Conservation (phyloP, 2,888 invertebrate species). For the Incurvaria masculella region DNA sequence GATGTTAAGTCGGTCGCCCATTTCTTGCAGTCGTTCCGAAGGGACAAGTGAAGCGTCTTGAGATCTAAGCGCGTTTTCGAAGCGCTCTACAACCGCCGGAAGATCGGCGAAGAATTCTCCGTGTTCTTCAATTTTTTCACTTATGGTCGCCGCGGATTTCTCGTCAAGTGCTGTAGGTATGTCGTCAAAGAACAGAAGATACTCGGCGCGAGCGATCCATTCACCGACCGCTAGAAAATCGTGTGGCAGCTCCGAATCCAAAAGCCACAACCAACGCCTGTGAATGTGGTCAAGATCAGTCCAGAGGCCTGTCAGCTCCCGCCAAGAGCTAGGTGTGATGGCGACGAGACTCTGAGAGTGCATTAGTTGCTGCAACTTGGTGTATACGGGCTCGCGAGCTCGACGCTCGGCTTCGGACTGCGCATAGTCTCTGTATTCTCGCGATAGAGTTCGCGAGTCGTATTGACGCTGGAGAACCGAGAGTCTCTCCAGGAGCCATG, state of each 20-base stretch:
- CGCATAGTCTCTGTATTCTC: slow-evolving; percentile 78
- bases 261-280: slow-evolving; percentile 83
- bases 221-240: slow-evolving; percentile 83
- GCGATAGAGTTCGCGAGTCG: slow-evolving; percentile 69
- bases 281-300: slow-evolving; percentile 73
- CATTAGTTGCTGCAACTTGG: slow-evolving; percentile 74
- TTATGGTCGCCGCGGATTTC: slow-evolving; percentile 83
- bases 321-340: slow-evolving; percentile 84
- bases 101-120: slow-evolving; percentile 85
- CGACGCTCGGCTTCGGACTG: slow-evolving; percentile 76
- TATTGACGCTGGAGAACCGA: slow-evolving; percentile 74
- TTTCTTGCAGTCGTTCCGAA: slow-evolving; percentile 75
- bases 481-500: slow-evolving; percentile 80
- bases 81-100: slow-evolving; percentile 73
- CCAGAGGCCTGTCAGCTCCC: slow-evolving; percentile 78
- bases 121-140: slow-evolving; percentile 85
- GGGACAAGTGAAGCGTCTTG: slow-evolving; percentile 69
- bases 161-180: slow-evolving; percentile 84
- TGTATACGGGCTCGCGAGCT: slow-evolving; percentile 67
- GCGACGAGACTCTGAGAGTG: slow-evolving; percentile 79
- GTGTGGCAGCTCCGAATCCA: slow-evolving; percentile 83
- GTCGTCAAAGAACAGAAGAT: slow-evolving; percentile 74
- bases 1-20: slow-evolving; percentile 73
- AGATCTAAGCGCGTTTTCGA: slow-evolving; percentile 68
- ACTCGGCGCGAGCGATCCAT: slow-evolving; percentile 89